Base-by-base conservation (phyloP, 1,140 invertebrate species). In the Nasonia longicornis region DNA sequence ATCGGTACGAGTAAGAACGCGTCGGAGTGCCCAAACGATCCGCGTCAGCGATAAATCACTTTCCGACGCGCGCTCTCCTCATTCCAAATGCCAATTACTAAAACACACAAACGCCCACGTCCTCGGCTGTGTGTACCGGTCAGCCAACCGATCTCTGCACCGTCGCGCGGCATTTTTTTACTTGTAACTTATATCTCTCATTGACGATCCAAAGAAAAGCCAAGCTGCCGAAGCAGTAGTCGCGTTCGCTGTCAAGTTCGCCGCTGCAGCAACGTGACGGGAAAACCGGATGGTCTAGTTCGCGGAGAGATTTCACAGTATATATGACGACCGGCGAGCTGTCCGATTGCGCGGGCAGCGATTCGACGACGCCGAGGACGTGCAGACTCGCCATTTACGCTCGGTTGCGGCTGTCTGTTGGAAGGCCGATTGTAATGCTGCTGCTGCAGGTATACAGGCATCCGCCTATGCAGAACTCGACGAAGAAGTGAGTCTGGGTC, bases 261-360 rank as follows among this genome's bases (percentile, higher is more conserved):
- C 22, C 20, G 38, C 35, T 20, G 70, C 6, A 20, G 29, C 0
- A 64, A 73, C 6, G 75, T 45, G 74, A 77, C n/a, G 29, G 69
- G 67, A 71, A 35, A 77, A 72, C 74, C 75, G 69, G 80, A 64
- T n/a, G 45, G 66, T 81, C 67, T n/a, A 64, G 31, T 77, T 77
- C 7, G 6, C 11, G 3, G 20, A 31, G 12, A 16, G 69, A 71
- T 42, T 67, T n/a, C 31, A 38, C 29, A 10, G 63, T 67, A 16
- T 66, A 42, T 42, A 42, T 42, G 75, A n/a, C 72, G 72, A 48
- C 20, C 38, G 42, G 20, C 16, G 35, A 69, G 67, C 38, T 42
- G 7, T 71, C 35, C 70, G 70, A 48, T 72, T 72, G 22, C 70
- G 38, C 29, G 35, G 0, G 38, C n/a, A 26, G 48, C 72, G 38